Percentiles rank a stretch among this genome's conserved stretches.
Evolutionary conservation across 2,113 vertebrate species (phyloP).

Genomic region (Ctenomys sociabilis): DNA sequence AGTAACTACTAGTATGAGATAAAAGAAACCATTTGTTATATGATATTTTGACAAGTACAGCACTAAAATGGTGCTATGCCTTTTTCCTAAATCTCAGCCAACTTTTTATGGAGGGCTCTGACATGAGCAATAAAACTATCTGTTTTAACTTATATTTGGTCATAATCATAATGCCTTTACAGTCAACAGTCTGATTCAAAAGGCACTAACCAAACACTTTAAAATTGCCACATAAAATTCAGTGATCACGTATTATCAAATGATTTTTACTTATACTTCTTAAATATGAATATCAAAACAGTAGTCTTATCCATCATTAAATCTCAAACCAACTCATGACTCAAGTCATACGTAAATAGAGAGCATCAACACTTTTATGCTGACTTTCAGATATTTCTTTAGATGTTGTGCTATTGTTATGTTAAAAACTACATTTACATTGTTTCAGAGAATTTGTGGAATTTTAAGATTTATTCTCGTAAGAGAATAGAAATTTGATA

Average conservation of each 20-base stretch:
- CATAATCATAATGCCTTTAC: conserved; percentile 15
- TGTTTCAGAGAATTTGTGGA: neutral
- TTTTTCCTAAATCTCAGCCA: neutral
- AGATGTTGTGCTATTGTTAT: neutral
- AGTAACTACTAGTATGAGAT: conserved; percentile 21
- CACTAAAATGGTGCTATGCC: neutral
- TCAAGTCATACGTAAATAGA: neutral
- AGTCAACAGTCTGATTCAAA: conserved; percentile 48
- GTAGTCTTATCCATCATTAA: neutral
- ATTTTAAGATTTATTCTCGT: neutral
- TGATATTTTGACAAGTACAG: neutral
- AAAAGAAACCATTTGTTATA: neutral
- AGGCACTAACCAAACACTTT: conserved; percentile 2
- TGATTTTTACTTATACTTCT: neutral
- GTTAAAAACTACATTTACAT: neutral
- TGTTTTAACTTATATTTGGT: conserved; percentile 17
- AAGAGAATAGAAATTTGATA: neutral
- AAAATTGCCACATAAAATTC: neutral
- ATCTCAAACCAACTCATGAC: neutral
- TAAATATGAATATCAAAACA: conserved; percentile 27
- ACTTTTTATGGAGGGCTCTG: neutral
- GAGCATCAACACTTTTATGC: neutral
- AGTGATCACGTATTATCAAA: neutral
- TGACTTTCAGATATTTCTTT: conserved; percentile 27
- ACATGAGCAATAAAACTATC: neutral